These are phyloP conservation scores for Hypotaenidia philippensis DNA, from an alignment of 2,797 vertebrate genomes.

Conservation along the genomic window DNA sequence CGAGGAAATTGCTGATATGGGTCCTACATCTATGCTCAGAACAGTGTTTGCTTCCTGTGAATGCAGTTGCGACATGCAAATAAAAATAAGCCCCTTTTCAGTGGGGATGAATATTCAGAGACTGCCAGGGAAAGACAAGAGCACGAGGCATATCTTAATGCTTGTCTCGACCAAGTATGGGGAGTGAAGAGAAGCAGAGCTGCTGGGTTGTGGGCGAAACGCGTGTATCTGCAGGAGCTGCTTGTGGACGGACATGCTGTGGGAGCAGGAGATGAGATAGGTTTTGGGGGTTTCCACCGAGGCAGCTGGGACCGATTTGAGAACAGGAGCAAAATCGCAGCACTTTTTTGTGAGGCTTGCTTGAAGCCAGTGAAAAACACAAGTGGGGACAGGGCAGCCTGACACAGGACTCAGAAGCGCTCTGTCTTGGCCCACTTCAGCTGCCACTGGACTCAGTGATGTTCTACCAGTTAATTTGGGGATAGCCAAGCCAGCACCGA, in stretches of 20 bases:
- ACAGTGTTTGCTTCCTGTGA: not conserved
- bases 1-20: accelerated
- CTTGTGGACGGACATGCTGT: not conserved
- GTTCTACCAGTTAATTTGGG: not conserved
- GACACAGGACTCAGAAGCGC: not conserved
- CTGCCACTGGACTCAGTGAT: not conserved
- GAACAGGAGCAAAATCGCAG: not conserved
- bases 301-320: not conserved
- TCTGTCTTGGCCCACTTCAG: not conserved
- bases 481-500: not conserved
- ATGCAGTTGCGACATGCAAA: not conserved
- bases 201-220: not conserved
- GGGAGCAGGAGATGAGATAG: accelerated
- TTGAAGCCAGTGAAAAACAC: not conserved
- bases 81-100: not conserved
- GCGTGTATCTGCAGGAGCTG: not conserved
- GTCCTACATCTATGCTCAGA: not conserved
- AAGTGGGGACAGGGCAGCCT: not conserved
- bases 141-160: not conserved
- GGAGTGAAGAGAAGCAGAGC: not conserved
- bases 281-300: not conserved
- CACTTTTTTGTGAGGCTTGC: not conserved
- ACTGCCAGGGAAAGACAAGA: not conserved
- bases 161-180: not conserved
- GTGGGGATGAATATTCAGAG: not conserved